These are phyloP conservation scores for Heliconius nattereri DNA, from an alignment of 1,140 invertebrate genomes.

Conservation along the genomic window DNA sequence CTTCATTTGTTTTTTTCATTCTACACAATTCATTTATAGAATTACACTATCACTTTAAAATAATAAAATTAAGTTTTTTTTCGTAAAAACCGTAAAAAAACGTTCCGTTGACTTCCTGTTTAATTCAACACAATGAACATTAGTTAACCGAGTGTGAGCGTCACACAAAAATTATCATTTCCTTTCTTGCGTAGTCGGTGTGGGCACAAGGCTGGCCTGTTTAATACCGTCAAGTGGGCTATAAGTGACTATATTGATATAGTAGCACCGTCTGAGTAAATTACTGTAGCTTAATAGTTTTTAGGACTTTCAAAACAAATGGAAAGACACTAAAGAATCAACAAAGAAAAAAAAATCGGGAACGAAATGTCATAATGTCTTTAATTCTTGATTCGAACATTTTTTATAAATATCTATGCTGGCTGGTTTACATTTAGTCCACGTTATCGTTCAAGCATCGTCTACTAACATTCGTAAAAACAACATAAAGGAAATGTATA, in stretches of 20 bases:
- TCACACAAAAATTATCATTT: conserved; percentile 8
- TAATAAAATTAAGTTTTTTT: background rate
- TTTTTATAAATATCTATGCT: too few relatives aligned
- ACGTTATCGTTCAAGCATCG: too few relatives aligned
- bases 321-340: too few relatives aligned
- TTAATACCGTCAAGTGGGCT: background rate
- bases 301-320: background rate
- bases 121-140: background rate
- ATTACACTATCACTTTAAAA: too few relatives aligned
- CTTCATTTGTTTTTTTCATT: too few relatives aligned
- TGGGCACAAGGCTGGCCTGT: conserved; percentile 14
- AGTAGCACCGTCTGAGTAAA: background rate
- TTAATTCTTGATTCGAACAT: too few relatives aligned
- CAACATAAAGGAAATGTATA: too few relatives aligned
- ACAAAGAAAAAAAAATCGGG: too few relatives aligned
- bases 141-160: conserved; percentile 1
- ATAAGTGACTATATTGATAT: background rate
- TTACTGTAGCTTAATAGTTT: background rate
- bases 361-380: too few relatives aligned
- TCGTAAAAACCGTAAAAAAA: background rate
- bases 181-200: conserved; percentile 10
- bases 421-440: too few relatives aligned
- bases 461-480: too few relatives aligned
- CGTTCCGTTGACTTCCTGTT: background rate
- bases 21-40: too few relatives aligned